phyloP scores from a whole-genome alignment of 2,888 invertebrate genomes.

The Eupeodes luniger region DNA sequence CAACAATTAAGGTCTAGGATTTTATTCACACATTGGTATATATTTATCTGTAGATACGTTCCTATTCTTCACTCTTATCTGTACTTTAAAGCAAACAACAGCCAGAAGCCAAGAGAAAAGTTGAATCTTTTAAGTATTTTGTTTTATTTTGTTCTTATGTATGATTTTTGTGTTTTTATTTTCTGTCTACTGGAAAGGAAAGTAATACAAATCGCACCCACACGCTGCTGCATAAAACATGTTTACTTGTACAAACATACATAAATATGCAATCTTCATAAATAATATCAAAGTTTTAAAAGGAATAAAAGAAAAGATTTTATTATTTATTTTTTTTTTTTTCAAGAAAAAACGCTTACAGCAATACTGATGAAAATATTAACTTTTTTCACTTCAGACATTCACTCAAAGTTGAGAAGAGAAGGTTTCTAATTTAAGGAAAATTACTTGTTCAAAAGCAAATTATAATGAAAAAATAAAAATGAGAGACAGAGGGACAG shows the following conservation, averaged over 20 bases:
- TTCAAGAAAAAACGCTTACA: not conserved
- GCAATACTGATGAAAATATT: constrained; percentile 14
- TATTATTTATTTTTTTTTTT: too few species aligned
- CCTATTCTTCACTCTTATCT: too few species aligned
- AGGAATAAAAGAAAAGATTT: not conserved
- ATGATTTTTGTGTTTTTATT: not conserved
- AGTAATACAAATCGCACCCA: constrained; percentile 13
- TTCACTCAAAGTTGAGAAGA: constrained; percentile 3
- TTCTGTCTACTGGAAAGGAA: not conserved
- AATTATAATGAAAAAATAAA: not conserved
- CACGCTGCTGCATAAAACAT: not conserved
- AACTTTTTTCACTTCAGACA: constrained; percentile 26
- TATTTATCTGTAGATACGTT: too few species aligned
- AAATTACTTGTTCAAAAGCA: not conserved
- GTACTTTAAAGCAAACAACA: not conserved
- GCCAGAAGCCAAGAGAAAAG: constrained; percentile 25
- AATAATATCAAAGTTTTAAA: constrained; percentile 23
- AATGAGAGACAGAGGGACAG: too few species aligned
- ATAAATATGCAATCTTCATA: not conserved
- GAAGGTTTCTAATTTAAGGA: not conserved
- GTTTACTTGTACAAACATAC: not conserved
- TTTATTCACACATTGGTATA: constrained; percentile 33
- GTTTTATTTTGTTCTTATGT: not conserved
- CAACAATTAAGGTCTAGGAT: constrained; percentile 64
- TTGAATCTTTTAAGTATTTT: constrained; percentile 24